Percentiles rank a stretch among this genome's conserved stretches.
phyloP scores from a whole-genome alignment of 2,888 invertebrate genomes.

The Agrochola lota region DNA sequence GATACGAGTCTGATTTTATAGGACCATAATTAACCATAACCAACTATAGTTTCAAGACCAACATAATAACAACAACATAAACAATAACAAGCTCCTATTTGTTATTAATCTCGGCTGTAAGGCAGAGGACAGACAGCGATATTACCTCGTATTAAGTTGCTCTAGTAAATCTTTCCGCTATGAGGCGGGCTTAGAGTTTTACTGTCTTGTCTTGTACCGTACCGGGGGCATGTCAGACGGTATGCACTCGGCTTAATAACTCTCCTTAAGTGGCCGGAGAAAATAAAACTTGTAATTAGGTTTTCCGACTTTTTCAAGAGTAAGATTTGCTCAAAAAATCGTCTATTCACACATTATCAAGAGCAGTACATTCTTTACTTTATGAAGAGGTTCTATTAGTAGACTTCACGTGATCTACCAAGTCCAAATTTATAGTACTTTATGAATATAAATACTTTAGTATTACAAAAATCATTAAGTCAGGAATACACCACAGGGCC shows the following conservation, averaged over 20 bases:
- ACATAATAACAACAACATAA: slow-evolving; percentile 48
- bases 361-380: neutral
- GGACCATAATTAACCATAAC: too few species aligned
- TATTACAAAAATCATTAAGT: neutral
- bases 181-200: slow-evolving; percentile 89
- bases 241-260: slow-evolving; percentile 66
- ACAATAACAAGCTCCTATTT: slow-evolving; percentile 58
- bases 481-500: neutral
- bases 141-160: slow-evolving; percentile 87
- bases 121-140: slow-evolving; percentile 75
- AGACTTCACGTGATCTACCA: neutral
- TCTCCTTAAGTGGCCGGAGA: slow-evolving; percentile 44
- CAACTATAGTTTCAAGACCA: neutral
- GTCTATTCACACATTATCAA: neutral
- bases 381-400: neutral
- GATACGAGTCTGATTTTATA: too few species aligned
- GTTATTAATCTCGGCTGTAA: slow-evolving; percentile 68
- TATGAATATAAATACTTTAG: neutral
- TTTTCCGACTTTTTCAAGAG: neutral
- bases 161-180: slow-evolving; percentile 88
- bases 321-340: neutral
- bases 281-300: slow-evolving; percentile 57
- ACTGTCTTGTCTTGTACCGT: slow-evolving; percentile 78
- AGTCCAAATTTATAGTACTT: neutral
- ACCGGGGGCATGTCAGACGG: slow-evolving; percentile 71